These are phyloP conservation scores for Oreochromis spilurus DNA, from an alignment of 2,113 vertebrate species.

Conservation along the genomic window DNA sequence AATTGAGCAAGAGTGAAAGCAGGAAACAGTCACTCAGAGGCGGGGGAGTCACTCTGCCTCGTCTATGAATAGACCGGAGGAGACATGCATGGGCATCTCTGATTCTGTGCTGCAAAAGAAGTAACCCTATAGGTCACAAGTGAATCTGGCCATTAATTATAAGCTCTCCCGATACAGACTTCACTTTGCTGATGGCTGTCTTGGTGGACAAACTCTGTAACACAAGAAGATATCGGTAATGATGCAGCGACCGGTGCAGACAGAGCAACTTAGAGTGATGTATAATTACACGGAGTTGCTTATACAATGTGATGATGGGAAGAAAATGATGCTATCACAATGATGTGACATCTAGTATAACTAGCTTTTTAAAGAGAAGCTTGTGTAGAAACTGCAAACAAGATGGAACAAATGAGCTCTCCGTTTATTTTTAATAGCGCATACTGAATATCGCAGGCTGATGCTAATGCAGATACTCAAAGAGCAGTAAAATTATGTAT, in stretches of 20 bases:
- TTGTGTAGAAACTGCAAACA: not conserved
- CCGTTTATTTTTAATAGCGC: not conserved
- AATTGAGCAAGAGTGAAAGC: slow-evolving; percentile 54
- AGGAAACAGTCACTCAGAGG: slow-evolving; percentile 51
- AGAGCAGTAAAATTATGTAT: not conserved
- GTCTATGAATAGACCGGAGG: slow-evolving; percentile 59
- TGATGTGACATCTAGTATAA: not conserved
- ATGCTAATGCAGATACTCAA: not conserved
- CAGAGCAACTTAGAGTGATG: not conserved
- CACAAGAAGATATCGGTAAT: not conserved
- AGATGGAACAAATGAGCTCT: not conserved
- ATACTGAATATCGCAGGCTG: not conserved
- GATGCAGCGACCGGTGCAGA: not conserved
- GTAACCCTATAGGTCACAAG: slow-evolving; percentile 11
- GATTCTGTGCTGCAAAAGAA: slow-evolving; percentile 10
- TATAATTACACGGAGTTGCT: not conserved
- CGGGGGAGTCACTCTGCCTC: slow-evolving; percentile 25
- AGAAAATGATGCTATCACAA: not conserved
- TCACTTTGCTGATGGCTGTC: not conserved
- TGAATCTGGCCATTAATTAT: slow-evolving; percentile 15
- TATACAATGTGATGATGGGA: not conserved
- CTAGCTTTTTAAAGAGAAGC: not conserved
- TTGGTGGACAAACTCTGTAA: not conserved
- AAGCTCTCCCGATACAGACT: not conserved
- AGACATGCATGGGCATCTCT: slow-evolving; percentile 36